phyloP scores from a whole-genome alignment of 53 echinoderm and acorn worm genomes.

The Glandiceps talaboti region DNA sequence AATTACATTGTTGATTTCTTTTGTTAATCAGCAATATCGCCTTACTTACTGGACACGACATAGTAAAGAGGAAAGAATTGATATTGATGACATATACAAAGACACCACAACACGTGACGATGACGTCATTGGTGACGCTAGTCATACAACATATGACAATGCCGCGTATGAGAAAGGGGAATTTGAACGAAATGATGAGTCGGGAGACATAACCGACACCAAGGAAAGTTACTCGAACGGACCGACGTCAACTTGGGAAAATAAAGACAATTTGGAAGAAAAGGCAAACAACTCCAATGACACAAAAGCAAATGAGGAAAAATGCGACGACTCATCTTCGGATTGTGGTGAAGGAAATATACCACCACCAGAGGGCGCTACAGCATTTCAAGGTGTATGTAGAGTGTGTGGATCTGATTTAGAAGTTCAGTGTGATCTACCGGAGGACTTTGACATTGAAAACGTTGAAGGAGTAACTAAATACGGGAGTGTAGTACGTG shows the following conservation, averaged over 20 bases:
- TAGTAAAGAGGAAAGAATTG: background rate
- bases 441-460: background rate
- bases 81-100: background rate
- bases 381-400: background rate
- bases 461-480: background rate
- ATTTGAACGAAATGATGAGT: too few species aligned
- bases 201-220: too few species aligned
- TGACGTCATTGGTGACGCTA: background rate
- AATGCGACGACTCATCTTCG: background rate
- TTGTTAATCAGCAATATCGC: background rate
- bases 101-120: background rate
- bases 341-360: background rate
- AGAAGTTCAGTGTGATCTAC: background rate
- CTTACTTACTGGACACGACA: background rate
- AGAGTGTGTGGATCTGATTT: too few species aligned
- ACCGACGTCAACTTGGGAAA: background rate
- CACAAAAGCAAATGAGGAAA: background rate
- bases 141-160: too few species aligned
- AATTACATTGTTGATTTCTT: too few species aligned
- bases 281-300: background rate
- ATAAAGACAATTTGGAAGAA: background rate
- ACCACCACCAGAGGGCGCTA: background rate
- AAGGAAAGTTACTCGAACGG: too few species aligned
- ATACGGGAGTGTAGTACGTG: background rate
- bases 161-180: too few species aligned